phyloP scores from a whole-genome alignment of 2,797 vertebrate genomes.

The Stomatorhinus walkeri region DNA sequence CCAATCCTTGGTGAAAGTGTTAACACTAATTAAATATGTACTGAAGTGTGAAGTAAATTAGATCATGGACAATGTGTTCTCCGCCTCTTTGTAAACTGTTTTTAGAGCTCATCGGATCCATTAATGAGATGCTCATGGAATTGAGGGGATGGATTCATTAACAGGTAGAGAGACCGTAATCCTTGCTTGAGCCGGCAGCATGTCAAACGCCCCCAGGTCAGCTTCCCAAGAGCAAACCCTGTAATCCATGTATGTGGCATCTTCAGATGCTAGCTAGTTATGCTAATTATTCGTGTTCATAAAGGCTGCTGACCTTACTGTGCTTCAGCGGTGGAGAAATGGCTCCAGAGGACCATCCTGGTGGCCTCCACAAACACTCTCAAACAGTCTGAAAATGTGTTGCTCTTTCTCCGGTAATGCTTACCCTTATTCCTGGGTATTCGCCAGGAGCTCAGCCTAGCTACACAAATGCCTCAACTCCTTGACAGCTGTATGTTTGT shows the following conservation, averaged over 20 bases:
- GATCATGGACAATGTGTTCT: not conserved
- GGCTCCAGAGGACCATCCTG: not conserved
- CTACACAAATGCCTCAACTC: not conserved
- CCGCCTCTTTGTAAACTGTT: not conserved
- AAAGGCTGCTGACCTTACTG: not conserved
- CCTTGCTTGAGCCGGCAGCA: not conserved
- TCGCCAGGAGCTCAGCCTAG: not conserved
- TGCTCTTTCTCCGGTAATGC: not conserved
- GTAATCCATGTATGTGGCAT: not conserved
- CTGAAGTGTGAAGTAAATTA: not conserved
- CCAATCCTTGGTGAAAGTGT: not conserved
- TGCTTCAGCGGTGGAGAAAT: not conserved
- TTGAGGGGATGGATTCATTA: not conserved
- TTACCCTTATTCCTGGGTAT: not conserved
- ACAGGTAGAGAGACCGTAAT: not conserved
- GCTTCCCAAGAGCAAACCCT: not conserved
- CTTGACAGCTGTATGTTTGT: not conserved
- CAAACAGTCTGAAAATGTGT: not conserved
- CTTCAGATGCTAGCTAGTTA: not conserved
- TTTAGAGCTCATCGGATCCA: not conserved
- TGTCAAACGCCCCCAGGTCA: not conserved
- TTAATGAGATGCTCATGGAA: not conserved
- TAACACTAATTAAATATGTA: not conserved
- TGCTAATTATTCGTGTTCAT: not conserved
- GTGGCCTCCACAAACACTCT: not conserved